A percentile compares a stretch with the other conserved stretches of the same genome.
phyloP scores from a whole-genome alignment of 2,113 vertebrate species.

The Pituophis catenifer region DNA sequence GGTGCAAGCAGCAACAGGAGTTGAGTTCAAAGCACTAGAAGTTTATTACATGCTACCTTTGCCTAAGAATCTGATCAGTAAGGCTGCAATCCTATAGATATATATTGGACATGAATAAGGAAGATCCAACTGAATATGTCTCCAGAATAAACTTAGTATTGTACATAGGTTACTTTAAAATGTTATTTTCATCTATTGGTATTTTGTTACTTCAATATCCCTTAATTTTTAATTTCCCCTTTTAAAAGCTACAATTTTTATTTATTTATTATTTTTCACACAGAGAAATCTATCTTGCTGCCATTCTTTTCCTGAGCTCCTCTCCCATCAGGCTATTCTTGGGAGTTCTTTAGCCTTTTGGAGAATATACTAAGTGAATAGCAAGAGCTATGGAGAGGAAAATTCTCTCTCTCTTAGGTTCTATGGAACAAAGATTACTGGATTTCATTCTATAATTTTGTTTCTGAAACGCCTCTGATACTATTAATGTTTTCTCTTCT shows the following conservation, averaged over 20 bases:
- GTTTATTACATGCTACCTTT: background rate
- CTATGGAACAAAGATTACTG: background rate
- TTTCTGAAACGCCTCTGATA: background rate
- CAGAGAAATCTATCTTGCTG: background rate
- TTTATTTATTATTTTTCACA: background rate
- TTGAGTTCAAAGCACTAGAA: background rate
- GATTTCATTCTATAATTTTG: background rate
- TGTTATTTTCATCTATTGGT: background rate
- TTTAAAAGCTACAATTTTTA: background rate
- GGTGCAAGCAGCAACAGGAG: background rate
- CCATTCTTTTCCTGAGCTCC: background rate
- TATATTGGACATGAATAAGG: background rate
- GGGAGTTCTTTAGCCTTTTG: background rate
- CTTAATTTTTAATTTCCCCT: background rate
- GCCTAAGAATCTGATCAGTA: background rate
- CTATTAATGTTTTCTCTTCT: background rate
- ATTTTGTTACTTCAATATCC: background rate
- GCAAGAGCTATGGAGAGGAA: background rate
- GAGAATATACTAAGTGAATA: background rate
- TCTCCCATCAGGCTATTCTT: background rate
- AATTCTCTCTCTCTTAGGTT: background rate
- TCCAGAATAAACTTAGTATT: background rate
- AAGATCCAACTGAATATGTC: background rate
- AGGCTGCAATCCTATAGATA: background rate
- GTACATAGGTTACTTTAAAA: background rate